Conservation (phyloP, 1,140 invertebrate species). For the Ips typographus region DNA sequence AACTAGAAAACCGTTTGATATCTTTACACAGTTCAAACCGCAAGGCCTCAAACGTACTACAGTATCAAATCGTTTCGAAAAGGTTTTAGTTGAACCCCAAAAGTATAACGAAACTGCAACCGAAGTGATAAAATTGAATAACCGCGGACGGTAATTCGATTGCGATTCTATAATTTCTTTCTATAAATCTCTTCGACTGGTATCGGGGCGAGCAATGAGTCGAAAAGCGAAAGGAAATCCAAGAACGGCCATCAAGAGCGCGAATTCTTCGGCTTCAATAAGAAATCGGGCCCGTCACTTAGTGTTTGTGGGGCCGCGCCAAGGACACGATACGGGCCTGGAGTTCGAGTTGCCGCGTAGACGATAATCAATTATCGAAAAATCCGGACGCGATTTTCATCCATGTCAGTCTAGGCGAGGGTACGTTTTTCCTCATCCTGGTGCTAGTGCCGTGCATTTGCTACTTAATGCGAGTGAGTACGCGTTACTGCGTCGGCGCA, state of each 20-base stretch:
- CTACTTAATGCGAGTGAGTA: too few species aligned
- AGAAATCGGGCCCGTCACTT: constrained; percentile 36
- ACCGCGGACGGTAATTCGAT: background rate
- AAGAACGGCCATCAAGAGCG: constrained; percentile 27
- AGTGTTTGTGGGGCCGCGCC: constrained; percentile 18
- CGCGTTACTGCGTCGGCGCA: too few species aligned
- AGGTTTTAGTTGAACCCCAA: too few species aligned
- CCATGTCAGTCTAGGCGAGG: too few species aligned
- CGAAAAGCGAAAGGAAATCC: constrained; percentile 29
- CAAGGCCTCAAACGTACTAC: too few species aligned
- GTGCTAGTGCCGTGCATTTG: too few species aligned
- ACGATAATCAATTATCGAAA: constrained; percentile 1
- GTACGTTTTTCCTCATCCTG: too few species aligned
- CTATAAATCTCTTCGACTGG: background rate
- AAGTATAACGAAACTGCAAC: too few species aligned
- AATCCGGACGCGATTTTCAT: background rate
- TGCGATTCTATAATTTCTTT: background rate
- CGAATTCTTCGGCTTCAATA: constrained; percentile 30
- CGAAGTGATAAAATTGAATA: background rate
- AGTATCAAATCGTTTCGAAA: too few species aligned
- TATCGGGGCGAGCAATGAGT: background rate
- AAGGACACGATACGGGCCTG: constrained; percentile 20
- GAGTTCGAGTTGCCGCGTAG: background rate
- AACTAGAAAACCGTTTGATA: too few species aligned
- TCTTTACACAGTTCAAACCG: too few species aligned